Evolutionary conservation across 92 coral and sea anemone species (phyloP), one percentile per base, ranked within the genome.

Genomic region (Chrysogorgia sp.): DNA sequence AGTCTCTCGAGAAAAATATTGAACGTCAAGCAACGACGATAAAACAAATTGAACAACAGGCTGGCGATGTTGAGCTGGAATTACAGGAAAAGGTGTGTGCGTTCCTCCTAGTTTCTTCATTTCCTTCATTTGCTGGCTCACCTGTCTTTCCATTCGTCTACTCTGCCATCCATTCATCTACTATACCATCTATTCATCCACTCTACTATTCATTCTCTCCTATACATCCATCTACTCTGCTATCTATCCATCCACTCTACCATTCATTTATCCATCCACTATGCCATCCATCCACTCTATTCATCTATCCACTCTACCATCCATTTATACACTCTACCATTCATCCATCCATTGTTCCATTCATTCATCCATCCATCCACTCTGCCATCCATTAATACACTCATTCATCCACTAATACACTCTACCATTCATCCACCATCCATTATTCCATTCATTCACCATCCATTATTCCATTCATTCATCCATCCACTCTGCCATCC

Each of bases 1-100:
- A 96, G 99, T 89, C 99, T 7, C 71, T 96, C 13, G 92, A 96
- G 74, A 96, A 92, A 72, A 97, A 96, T 43, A 77, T 92, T 28
- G 88, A 96, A 59, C 75, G 97, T 1, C 99, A 96, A 83, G 92
- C 90, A 63, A 71, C 96, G 34, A 89, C 90, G 91, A 90, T 90
- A 20, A 86, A 90, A 23, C 92, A 92, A 40, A 60, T 92, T 26
- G 98, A 96, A 57, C 92, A 92, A 67, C 90, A 90, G 14, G 82
- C 88, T 56, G 91, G 92, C 45, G 90, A 89, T 45, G 79, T 67
- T 31, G 92, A 96, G 75, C 76, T 89, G 25, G 90, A 88, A 53
- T 76, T 90, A 28, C 96, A 96, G 24, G 98, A 96, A 67, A 89
- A 67, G 72, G 98, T 96, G 79, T 35, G 86, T 75, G 53, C n/a